Conservation (phyloP, 2,797 vertebrate species). For the Pempheris klunzingeri region DNA sequence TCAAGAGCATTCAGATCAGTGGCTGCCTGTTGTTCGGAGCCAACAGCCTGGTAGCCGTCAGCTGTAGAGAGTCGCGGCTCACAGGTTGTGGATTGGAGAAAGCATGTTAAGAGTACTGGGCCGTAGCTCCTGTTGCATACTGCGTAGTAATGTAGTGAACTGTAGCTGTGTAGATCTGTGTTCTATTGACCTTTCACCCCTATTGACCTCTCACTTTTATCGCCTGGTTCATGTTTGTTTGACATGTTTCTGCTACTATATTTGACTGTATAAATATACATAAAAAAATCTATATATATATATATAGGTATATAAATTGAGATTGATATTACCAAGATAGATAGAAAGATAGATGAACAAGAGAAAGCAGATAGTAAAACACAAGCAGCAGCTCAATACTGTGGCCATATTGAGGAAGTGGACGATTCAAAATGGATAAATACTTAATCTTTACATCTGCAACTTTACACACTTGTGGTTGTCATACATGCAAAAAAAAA, state of each 20-base stretch:
- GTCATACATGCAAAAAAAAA: constrained; percentile 61
- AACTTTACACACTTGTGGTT: constrained; percentile 48
- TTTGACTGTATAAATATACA: constrained; percentile 85
- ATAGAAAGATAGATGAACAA: constrained; percentile 78
- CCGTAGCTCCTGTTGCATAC: constrained; percentile 75
- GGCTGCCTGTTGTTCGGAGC: constrained; percentile 38
- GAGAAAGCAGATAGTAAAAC: constrained; percentile 60
- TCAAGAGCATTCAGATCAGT: constrained; percentile 58
- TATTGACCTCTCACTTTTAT: constrained; percentile 75
- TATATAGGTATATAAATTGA: constrained; percentile 78
- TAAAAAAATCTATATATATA: constrained; percentile 69
- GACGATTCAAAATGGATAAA: constrained; percentile 24
- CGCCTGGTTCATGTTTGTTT: constrained; percentile 82
- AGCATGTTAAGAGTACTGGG: constrained; percentile 67
- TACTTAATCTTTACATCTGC: constrained; percentile 58
- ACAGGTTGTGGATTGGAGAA: constrained; percentile 41
- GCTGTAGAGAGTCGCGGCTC: constrained; percentile 30
- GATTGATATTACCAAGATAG: constrained; percentile 78
- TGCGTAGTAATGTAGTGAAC: constrained; percentile 82
- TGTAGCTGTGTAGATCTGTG: constrained; percentile 83
- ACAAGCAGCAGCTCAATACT: constrained; percentile 41
- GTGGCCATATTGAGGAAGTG: constrained; percentile 36
- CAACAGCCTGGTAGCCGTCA: constrained; percentile 34
- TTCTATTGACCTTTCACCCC: constrained; percentile 76
- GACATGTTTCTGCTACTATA: constrained; percentile 81